Evolutionary conservation across 2,113 vertebrate species (phyloP), one percentile per base, ranked within the genome.

Genomic region (Murina feae): DNA sequence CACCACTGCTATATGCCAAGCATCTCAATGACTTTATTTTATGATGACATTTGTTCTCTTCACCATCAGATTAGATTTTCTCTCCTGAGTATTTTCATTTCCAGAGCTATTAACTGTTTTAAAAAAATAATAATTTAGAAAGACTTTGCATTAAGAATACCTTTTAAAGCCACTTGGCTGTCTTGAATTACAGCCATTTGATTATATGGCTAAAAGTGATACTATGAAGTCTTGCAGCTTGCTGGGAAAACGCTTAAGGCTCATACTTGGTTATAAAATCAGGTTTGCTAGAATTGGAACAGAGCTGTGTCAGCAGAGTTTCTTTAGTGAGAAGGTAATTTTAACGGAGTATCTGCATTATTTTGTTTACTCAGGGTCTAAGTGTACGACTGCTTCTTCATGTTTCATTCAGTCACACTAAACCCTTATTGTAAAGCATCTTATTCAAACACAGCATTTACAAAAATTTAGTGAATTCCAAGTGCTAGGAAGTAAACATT

Each of bases 241-340:
- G 84, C 96, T 97, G 93, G 95, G 69, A 97, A 97, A 97, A 94
- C 89, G 83, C 94, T 83, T 96, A 97, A 97, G 32, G 90, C 86
- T 97, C 96, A 96, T 95, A 93, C 89, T 93, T 51, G 89, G 95
- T 97, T 97, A 93, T 95, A 96, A 97, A 98, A 97, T 97, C 91
- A 82, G 68, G 80, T 95, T 98, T 96, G 90, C 0, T 37, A 98
- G 93, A 97, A 96, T 95, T 93, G 97, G 94, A 98, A 95, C 71
- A 91, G 39, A 96, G 96, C 94, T 97, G 95, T 98, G 96, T 97
- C 97, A 98, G 98, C 95, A 98, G 84, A 96, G 90, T 97, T 92
- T 95, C 84, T 97, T 85, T 98, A 97, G 97, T 95, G 97, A 97
- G 95, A 96, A 95, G 93, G 96, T 95, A 95, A 96, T 96, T 97